These are phyloP conservation scores for Hermatobates lingyangjiaoensis DNA, from an alignment of 1,140 invertebrate genomes.

Conservation along the genomic window DNA sequence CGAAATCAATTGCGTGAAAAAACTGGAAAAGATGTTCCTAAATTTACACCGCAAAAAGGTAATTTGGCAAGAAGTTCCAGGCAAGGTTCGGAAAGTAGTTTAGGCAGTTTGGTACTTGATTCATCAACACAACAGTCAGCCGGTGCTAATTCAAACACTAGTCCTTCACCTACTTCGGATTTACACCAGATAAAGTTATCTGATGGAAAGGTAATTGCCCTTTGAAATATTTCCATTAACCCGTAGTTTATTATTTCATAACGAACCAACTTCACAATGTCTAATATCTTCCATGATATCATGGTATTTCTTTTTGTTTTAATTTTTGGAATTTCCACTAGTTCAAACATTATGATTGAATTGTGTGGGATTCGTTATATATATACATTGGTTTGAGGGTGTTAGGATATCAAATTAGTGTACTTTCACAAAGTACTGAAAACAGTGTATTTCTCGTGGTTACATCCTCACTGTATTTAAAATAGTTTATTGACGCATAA, in stretches of 20 bases:
- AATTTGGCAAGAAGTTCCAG: slow-evolving; percentile 32
- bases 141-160: slow-evolving; percentile 7
- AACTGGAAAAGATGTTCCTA: slow-evolving; percentile 44
- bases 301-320: too few relatives aligned
- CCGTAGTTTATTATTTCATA: too few relatives aligned
- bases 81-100: slow-evolving; percentile 37
- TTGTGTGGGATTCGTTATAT: too few relatives aligned
- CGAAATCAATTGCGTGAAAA: slow-evolving; percentile 57
- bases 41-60: slow-evolving; percentile 27
- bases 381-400: too few relatives aligned
- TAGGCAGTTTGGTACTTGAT: slow-evolving; percentile 31
- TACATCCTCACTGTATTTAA: background rate
- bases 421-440: too few relatives aligned
- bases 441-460: too few relatives aligned
- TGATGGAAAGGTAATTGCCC: slow-evolving; percentile 20
- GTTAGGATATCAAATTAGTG: too few relatives aligned
- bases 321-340: too few relatives aligned
- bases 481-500: background rate
- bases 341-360: too few relatives aligned
- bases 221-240: too few relatives aligned
- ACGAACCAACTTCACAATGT: too few relatives aligned
- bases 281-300: too few relatives aligned
- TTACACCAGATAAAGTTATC: slow-evolving; percentile 13
- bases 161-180: slow-evolving; percentile 4
- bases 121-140: slow-evolving; percentile 15